Base-by-base conservation (phyloP, 2,797 vertebrate genomes). In the Rhinatrema bivittatum region DNA sequence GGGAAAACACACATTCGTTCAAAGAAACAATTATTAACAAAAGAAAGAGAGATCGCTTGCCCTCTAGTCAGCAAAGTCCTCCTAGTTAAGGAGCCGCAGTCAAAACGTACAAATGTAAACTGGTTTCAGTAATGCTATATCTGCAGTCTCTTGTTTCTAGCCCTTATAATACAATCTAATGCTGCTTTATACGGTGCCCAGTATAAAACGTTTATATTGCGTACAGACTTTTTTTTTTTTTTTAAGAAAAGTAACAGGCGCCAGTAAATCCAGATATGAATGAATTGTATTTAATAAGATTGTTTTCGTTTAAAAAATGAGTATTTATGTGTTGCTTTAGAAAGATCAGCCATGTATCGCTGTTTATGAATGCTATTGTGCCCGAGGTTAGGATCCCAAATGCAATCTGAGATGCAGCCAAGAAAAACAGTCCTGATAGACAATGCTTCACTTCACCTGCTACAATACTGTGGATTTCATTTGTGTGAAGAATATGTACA, bases 371-470 rank as follows among this genome's bases (percentile, higher is more conserved):
- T 85, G 87, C 90, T 84, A 89, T 91, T 90, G 90, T 87, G 93
- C 91, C 93, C 70, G 86, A 81, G 93, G 93, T 93, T 83, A 96
- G 87, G 88, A 91, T 95, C 89, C 90, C 90, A 89, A 93, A 89
- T 90, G 90, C 90, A 95, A 93, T 94, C 90, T 94, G 92, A 91
- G 89, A 88, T 80, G 85, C 86, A 91, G 95, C 93, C 95, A 97
- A 94, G 88, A 93, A 94, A 95, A 96, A 91, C 91, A 93, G 87
- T 82, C 87, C 85, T 89, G 88, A 92, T 89, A 93, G 90, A 95
- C 91, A 95, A 93, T 94, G 91, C 86, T 84, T 88, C 90, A 89
- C 87, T 92, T 95, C 93, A 97, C 94, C 93, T 98, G 93, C 94
- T 93, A 85, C 80, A 78, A 76, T 70, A 85, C 82, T 86, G 85